Evolutionary conservation across 1,140 invertebrate species (phyloP), one percentile per base, ranked within the genome.

Genomic region (Sweltsa coloradensis): DNA sequence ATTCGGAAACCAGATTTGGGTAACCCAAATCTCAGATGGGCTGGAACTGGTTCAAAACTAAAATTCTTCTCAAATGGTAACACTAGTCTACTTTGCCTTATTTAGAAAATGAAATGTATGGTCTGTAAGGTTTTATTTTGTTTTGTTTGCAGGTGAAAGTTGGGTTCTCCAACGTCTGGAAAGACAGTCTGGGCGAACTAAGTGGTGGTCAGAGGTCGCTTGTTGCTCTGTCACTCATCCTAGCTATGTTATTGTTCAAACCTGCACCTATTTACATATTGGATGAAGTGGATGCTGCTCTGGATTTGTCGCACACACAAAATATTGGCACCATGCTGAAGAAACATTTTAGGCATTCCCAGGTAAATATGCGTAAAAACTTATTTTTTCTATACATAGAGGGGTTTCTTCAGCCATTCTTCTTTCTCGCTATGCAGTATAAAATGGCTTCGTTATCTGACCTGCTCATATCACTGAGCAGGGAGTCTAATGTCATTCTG

Each of bases 241-340:
- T 99, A 50, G 87, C 96, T 21, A 89, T 99, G 83, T 68, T 99
- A 49, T 74, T 93, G 46, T 99, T 96, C 67, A 96, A 96, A 59
- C 96, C 97, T 4, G 97, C 97, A 11, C 97, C 96, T 1, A 72
- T 99, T 9, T 99, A 99, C 61, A 98, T 99, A 66, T 72, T 99
- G 56, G 97, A 99, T 64, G 96, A 99, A 73, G 91, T 99, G 36
- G 97, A 99, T 67, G 94, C 97, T 5, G 97, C 97, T 3, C 70
- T 99, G 3, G 97, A 99, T 73, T 75, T 98, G 19, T 95, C 89
- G 1, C 97, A 99, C 64, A 99, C 97, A 4, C 91, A 97, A 68
- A 99, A 99, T 69, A 99, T 99, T 60, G 96, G 96, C 2, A 76
- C 77, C 44, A 97, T 99, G 90, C 72, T 99, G 5, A 86, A 85